Evolutionary conservation across 2,888 invertebrate species (phyloP).

Genomic region (Cephus nigrinus): DNA sequence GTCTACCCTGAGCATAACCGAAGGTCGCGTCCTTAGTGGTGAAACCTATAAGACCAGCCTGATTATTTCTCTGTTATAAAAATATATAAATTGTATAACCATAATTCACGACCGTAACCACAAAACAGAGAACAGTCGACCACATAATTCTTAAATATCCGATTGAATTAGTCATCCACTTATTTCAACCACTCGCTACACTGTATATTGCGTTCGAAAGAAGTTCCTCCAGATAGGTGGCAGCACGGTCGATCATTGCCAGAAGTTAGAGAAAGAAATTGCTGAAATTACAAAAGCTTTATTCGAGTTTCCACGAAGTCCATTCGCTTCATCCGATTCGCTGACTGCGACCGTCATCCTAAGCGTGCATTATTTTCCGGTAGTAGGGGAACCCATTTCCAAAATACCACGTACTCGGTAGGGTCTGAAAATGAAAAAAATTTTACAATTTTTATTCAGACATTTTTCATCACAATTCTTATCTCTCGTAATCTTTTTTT

Average conservation of each 20-base stretch:
- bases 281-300: background rate
- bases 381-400: background rate
- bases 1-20: background rate
- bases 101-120: background rate
- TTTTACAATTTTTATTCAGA: background rate
- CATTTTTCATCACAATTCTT: background rate
- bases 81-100: background rate
- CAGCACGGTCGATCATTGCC: background rate
- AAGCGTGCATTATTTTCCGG: background rate
- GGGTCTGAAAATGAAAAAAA: background rate
- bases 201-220: background rate
- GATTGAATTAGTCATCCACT: background rate
- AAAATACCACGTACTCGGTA: background rate
- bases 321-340: background rate
- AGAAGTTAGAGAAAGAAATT: background rate
- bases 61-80: background rate
- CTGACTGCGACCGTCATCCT: background rate
- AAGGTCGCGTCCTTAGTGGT: background rate
- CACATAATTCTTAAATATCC: background rate
- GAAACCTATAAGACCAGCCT: background rate
- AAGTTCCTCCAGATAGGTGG: background rate
- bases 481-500: background rate
- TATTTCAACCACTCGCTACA: background rate
- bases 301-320: background rate
- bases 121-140: background rate